phyloP scores from a whole-genome alignment of 2,113 vertebrate genomes.

The Trichechus manatus region DNA sequence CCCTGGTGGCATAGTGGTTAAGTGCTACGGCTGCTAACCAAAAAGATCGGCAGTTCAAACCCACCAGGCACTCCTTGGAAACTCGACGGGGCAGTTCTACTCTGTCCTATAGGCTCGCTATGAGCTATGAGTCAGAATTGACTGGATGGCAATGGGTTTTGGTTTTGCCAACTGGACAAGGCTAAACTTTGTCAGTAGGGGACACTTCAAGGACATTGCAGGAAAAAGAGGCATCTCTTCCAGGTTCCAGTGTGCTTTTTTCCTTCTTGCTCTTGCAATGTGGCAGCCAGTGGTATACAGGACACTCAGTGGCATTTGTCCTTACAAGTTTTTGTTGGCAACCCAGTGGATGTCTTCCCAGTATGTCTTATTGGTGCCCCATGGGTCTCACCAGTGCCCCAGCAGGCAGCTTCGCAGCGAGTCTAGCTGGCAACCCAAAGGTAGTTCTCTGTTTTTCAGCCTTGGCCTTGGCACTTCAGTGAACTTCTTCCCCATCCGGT shows the following conservation, averaged over 20 bases:
- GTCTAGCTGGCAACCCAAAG: background rate
- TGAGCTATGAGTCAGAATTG: too few species aligned
- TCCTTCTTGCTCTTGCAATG: background rate
- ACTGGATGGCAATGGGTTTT: too few species aligned
- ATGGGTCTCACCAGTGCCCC: too few species aligned
- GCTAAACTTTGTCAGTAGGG: background rate
- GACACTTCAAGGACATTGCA: background rate
- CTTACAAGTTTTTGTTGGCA: background rate
- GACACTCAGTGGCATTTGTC: background rate
- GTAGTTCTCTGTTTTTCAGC: background rate
- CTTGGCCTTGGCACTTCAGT: background rate
- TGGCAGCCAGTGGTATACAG: background rate
- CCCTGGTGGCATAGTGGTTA: too few species aligned
- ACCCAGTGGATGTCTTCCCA: background rate
- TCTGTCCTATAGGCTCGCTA: too few species aligned
- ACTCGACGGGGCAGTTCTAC: too few species aligned
- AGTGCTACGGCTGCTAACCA: too few species aligned
- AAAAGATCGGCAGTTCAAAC: too few species aligned
- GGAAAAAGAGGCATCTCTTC: background rate
- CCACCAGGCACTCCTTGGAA: too few species aligned
- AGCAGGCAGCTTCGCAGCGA: background rate
- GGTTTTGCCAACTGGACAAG: background rate
- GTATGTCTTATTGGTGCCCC: background rate
- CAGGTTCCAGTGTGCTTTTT: background rate
- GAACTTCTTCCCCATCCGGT: background rate